phyloP scores from a whole-genome alignment of 2,888 invertebrate species.

The Lithophane ornitopus region DNA sequence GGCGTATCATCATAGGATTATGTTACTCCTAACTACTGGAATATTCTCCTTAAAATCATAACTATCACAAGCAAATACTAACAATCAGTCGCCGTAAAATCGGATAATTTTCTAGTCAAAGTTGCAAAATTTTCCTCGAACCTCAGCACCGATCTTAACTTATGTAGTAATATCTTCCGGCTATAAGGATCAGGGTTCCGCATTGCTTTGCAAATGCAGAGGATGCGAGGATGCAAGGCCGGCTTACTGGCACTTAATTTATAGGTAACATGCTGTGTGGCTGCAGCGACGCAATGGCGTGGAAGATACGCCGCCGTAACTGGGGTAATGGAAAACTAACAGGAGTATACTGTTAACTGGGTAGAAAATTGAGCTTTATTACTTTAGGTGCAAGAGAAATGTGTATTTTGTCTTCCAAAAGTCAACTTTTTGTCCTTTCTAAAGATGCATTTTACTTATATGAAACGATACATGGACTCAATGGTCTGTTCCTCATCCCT shows the following conservation, averaged over 20 bases:
- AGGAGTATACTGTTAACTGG: conserved; percentile 15
- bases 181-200: neutral
- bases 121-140: conserved; percentile 6
- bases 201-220: conserved; percentile 40
- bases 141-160: conserved; percentile 12
- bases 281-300: conserved; percentile 39
- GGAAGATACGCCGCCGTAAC: conserved; percentile 38
- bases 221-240: conserved; percentile 24
- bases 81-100: neutral
- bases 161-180: conserved; percentile 39
- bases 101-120: neutral
- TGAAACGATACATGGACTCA: neutral
- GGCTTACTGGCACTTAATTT: conserved; percentile 41
- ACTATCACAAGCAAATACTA: neutral
- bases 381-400: neutral
- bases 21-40: neutral
- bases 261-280: conserved; percentile 27
- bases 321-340: conserved; percentile 45
- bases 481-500: neutral
- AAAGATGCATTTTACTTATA: neutral
- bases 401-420: neutral
- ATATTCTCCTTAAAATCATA: neutral
- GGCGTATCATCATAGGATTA: neutral
- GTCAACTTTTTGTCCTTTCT: neutral
- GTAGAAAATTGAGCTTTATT: conserved; percentile 31